These are phyloP conservation scores for Sarcophaga subvicina DNA, from an alignment of 2,888 invertebrate genomes.

Conservation along the genomic window DNA sequence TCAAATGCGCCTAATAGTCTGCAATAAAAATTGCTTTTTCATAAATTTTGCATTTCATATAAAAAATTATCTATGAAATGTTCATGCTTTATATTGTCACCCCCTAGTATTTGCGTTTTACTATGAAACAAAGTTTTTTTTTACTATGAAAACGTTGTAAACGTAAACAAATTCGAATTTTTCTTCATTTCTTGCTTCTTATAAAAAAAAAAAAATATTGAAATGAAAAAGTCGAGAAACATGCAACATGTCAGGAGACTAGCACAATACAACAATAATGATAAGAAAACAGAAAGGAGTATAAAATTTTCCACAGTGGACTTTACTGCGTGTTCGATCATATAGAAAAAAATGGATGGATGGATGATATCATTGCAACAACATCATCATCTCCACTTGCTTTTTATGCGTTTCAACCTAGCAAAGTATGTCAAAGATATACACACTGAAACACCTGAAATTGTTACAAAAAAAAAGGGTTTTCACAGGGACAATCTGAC, in stretches of 20 bases:
- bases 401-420: neutral
- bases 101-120: no score
- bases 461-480: neutral
- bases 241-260: neutral
- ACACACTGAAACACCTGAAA: neutral
- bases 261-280: neutral
- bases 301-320: constrained; percentile 23
- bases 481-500: no score
- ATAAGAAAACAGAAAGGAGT: neutral
- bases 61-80: neutral
- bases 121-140: no score
- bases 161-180: neutral
- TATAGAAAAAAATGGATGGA: neutral
- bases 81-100: no score
- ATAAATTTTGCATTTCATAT: neutral
- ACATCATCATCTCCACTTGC: neutral
- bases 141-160: no score
- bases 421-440: neutral
- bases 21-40: neutral
- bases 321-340: neutral
- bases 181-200: neutral
- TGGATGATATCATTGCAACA: constrained; percentile 49
- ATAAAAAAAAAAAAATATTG: no score
- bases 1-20: neutral
- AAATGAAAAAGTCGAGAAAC: neutral